Conservation (phyloP, 2,888 invertebrate genomes). For the Malthinus flaveolus region DNA sequence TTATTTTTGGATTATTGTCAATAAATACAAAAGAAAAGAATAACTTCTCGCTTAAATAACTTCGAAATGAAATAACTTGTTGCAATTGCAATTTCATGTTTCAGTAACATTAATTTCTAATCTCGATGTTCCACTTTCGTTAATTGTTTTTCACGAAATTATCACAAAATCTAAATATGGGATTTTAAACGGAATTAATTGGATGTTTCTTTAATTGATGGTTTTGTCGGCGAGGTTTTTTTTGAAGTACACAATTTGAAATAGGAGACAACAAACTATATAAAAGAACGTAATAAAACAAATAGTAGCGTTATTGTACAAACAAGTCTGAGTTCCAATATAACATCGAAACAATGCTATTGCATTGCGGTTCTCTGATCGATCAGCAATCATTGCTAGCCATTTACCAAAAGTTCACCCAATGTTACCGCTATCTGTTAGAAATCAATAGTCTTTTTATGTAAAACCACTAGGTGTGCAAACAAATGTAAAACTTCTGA, state of each 20-base stretch:
- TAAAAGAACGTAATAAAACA: conserved; percentile 22
- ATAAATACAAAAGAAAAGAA: too few relatives aligned
- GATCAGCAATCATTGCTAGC: conserved; percentile 39
- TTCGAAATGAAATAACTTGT: neutral
- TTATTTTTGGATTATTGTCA: too few relatives aligned
- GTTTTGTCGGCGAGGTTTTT: too few relatives aligned
- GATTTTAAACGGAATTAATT: conserved; percentile 7
- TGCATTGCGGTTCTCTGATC: conserved; percentile 33
- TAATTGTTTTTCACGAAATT: conserved; percentile 12
- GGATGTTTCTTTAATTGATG: neutral
- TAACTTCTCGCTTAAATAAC: neutral
- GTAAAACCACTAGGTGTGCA: conserved; percentile 38
- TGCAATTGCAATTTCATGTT: conserved; percentile 8
- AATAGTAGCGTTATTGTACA: conserved; percentile 18
- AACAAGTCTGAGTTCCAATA: conserved; percentile 11
- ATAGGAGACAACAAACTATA: conserved; percentile 14
- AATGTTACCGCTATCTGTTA: conserved; percentile 9
- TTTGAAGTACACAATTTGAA: too few relatives aligned
- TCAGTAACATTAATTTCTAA: conserved; percentile 3
- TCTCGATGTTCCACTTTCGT: conserved; percentile 9
- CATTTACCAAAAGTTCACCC: conserved; percentile 37
- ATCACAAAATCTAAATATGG: conserved; percentile 3
- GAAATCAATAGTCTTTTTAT: conserved; percentile 38
- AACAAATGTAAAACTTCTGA: conserved; percentile 32
- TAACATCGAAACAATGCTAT: conserved; percentile 16